A percentile compares a stretch with the other conserved stretches of the same genome.
Conservation (phyloP, 2,888 invertebrate genomes). For the Yponomeuta malinellus region DNA sequence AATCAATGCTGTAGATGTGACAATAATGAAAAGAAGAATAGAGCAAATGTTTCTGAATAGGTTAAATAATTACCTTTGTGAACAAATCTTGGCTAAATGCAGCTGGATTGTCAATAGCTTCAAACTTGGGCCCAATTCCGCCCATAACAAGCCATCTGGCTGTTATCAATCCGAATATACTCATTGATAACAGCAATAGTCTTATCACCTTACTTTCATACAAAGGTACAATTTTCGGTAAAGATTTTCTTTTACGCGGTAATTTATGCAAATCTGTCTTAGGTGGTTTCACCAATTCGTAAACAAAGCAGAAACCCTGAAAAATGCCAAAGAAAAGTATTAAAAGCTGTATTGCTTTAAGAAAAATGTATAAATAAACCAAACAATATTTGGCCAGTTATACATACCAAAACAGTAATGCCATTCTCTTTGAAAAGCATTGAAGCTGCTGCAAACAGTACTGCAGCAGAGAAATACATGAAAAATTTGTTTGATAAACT, state of each 20-base stretch:
- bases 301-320: constrained; percentile 79
- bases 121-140: constrained; percentile 86
- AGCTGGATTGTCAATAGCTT: constrained; percentile 93
- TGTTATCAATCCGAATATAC: constrained; percentile 74
- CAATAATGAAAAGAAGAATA: not conserved
- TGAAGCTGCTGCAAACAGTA: constrained; percentile 75
- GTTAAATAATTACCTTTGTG: constrained; percentile 72
- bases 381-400: constrained; percentile 5
- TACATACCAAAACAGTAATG: constrained; percentile 88
- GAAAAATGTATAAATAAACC: not conserved
- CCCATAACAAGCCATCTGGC: constrained; percentile 87
- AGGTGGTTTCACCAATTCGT: constrained; percentile 73
- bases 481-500: constrained; percentile 17
- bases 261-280: not conserved
- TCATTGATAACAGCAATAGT: constrained; percentile 60
- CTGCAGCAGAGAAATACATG: constrained; percentile 39
- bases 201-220: constrained; percentile 49
- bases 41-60: constrained; percentile 2
- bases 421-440: constrained; percentile 97
- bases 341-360: not conserved
- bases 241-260: not conserved
- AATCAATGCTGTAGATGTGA: too few species aligned
- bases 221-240: constrained; percentile 8
- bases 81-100: constrained; percentile 82
- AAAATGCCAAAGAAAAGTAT: constrained; percentile 31